Evolutionary conservation across 2,797 vertebrate genomes (phyloP), one percentile per base, ranked within the genome.

Genomic region (Phalloptychus januarius): DNA sequence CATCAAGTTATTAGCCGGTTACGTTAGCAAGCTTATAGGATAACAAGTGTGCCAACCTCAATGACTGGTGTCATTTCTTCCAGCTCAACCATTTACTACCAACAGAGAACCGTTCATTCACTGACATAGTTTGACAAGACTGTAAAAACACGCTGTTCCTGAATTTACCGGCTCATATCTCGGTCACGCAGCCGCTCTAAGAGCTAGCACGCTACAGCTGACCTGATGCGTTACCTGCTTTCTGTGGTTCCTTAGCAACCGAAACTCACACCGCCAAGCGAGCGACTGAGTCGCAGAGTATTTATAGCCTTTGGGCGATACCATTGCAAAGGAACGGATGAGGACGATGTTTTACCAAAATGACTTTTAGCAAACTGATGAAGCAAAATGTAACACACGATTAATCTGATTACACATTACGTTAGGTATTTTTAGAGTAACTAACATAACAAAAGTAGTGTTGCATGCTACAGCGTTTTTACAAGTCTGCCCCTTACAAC

Each of bases 181-280:
- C 61, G 63, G 71, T 81, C 79, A 76, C 84, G 81, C 78, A 81
- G 85, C 78, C 58, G 80, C 63, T 74, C 74, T 75, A 83, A 54
- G 48, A 58, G 91, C 88, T 93, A 93, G 83, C 91, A 76, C 87
- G 90, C 92, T 93, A 90, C 91, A 86, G 89, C 90, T 88, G 91
- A 89, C 83, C 86, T 92, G 89, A 92, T 92, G 92, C 73, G 85
- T 94, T 95, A 95, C 94, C 94, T 95, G 92, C 92, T 7, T 93
- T 90, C 81, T 20, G 79, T 11, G 88, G 91, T 94, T 95, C 94
- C 95, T 95, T 93, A 93, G 94, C 95, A 95, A 95, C 95, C 94
- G 83, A 88, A 88, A 92, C 94, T 76, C 6, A 88, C 89, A 90
- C 88, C 82, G 85, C 65, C 67, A 54, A 81, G 78, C 38, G 84